phyloP scores from a whole-genome alignment of 2,888 invertebrate genomes.

The Arrhopalites spinosus region DNA sequence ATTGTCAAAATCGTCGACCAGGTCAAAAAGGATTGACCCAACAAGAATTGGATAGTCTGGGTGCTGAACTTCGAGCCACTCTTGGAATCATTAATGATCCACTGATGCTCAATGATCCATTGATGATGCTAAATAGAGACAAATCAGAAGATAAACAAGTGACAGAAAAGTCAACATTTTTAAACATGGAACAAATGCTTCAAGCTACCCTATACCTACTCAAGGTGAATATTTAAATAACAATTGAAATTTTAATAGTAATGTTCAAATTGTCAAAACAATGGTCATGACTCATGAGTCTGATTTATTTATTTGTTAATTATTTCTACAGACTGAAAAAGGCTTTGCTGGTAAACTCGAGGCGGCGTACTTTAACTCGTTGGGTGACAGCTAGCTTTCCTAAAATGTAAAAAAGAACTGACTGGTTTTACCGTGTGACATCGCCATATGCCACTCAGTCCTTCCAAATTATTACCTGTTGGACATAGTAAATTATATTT shows the following conservation, averaged over 20 bases:
- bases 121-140: not conserved
- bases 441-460: too few relatives aligned
- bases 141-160: not conserved
- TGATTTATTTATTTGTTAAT: not conserved
- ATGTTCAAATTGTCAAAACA: not conserved
- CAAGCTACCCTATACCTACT: conserved; percentile 28
- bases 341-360: conserved; percentile 11
- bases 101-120: not conserved
- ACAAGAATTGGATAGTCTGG: not conserved
- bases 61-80: conserved; percentile 30
- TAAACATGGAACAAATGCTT: conserved; percentile 32
- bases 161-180: not conserved
- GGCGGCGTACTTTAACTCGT: not conserved
- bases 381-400: not conserved
- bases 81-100: conserved; percentile 23
- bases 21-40: not conserved
- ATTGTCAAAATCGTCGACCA: not conserved
- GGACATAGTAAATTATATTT: too few relatives aligned
- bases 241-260: not conserved
- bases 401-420: too few relatives aligned
- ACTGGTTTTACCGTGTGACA: too few relatives aligned
- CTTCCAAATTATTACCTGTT: too few relatives aligned
- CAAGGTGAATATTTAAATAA: conserved; percentile 11
- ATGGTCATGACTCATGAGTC: not conserved
- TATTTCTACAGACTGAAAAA: not conserved